Evolutionary conservation across 1,140 invertebrate genomes (phyloP), one percentile per base, ranked within the genome.

Genomic region (Muscidifurax raptorellus): DNA sequence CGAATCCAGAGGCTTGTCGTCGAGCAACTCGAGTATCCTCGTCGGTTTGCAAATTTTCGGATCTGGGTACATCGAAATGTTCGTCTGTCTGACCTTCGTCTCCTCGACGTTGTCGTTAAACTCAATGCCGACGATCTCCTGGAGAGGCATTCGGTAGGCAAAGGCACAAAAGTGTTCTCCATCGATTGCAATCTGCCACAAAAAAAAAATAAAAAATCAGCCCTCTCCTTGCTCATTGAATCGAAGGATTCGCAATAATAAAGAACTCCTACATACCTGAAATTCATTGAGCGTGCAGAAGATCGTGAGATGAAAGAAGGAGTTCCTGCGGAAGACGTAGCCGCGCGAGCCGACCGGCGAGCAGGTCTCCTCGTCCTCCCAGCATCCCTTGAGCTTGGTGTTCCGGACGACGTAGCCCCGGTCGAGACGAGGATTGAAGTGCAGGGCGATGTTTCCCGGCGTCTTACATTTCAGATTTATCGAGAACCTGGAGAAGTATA

Each of bases 321-420:
- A 81, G 72, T 92, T 90, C 4, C 90, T 81, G 1, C 88, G 84
- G 32, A 93, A 91, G 27, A 90, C 77, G 44, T 87, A 88, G 22
- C 88, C 88, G 25, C 87, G 85, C 4, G 90, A 79, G 25, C 87
- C 79, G 9, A 86, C 84, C 15, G 93, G 91, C 10, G 95, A 95
- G 36, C 94, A 94, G 36, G 94, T 95, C 89, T 97, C 96, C 89
- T 97, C 96, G 4, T 92, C 88, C 0, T 96, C 96, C 96, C 96
- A 97, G 9, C 87, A 87, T 22, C 94, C 94, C 75, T 92, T 91
- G 6, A 94, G 87, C 71, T 94, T 94, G 5, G 94, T 92, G 89
- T 98, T 98, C 67, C 97, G 93, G 1, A 98, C 97, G n/a, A 97
- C 94, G 86, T 96, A 95, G 64, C 94, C 94, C 85, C 96, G 95